Evolutionary conservation across 2,113 vertebrate genomes (phyloP).

Genomic region (Microcebus tavaratra): DNA sequence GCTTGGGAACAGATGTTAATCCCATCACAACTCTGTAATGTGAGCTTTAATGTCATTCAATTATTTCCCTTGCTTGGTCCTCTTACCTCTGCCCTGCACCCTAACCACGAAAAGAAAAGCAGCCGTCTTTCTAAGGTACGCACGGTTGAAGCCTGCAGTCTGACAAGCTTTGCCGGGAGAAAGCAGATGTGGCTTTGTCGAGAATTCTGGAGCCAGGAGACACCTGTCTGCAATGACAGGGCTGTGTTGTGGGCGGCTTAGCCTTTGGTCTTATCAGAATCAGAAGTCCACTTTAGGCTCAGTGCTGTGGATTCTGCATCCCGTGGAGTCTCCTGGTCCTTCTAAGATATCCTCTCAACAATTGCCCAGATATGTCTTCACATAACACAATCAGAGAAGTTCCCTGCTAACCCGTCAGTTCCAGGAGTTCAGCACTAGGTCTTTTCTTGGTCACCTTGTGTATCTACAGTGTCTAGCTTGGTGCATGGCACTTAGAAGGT

Average conservation of each 20-base stretch:
- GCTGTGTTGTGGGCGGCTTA: neutral
- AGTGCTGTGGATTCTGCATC: neutral
- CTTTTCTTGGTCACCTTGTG: neutral
- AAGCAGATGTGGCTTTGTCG: neutral
- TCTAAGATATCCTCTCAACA: neutral
- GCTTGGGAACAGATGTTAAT: constrained; percentile 64
- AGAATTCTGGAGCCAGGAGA: neutral
- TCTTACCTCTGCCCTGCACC: neutral
- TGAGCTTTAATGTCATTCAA: constrained; percentile 59
- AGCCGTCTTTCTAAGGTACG: neutral
- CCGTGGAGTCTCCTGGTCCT: neutral
- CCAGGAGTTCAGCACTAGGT: neutral
- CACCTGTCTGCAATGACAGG: neutral
- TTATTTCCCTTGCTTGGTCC: constrained; percentile 37
- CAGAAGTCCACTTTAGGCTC: neutral
- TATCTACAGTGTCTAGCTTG: neutral
- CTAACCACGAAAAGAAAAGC: neutral
- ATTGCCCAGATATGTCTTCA: neutral
- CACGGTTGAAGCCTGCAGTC: neutral
- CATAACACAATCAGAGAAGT: neutral
- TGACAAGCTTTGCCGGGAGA: neutral
- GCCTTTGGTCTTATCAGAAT: neutral
- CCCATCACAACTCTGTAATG: constrained; percentile 62
- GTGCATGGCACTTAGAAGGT: neutral
- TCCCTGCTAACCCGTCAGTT: neutral